These are phyloP conservation scores for Lymantria monacha DNA, from an alignment of 2,888 invertebrate genomes.

Conservation along the genomic window DNA sequence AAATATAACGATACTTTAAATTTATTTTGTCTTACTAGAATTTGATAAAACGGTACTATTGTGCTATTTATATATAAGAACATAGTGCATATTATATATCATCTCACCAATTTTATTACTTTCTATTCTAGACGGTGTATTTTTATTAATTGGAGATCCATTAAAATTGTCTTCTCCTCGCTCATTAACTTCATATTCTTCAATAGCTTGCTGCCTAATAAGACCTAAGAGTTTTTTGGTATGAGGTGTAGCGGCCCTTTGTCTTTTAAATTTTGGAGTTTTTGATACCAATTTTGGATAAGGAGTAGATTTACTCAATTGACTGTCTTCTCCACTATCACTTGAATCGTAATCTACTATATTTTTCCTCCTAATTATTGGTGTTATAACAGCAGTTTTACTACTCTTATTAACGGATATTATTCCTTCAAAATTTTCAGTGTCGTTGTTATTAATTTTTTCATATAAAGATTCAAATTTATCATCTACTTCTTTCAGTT, in stretches of 20 bases:
- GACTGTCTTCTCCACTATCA: constrained; percentile 48
- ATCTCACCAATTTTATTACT: constrained; percentile 40
- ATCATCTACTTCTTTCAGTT: constrained; percentile 46
- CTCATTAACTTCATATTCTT: constrained; percentile 50
- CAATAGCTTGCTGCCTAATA: constrained; percentile 54
- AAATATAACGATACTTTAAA: no score
- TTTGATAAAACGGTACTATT: no score
- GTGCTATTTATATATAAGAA: no score
- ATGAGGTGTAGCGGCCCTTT: constrained; percentile 64
- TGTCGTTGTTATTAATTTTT: constrained; percentile 45
- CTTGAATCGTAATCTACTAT: constrained; percentile 71
- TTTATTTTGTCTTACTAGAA: no score
- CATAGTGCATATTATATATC: no score
- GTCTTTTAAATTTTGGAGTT: constrained; percentile 54
- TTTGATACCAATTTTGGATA: constrained; percentile 51
- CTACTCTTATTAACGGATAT: constrained; percentile 54
- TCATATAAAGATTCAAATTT: constrained; percentile 66
- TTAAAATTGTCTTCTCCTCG: constrained; percentile 41
- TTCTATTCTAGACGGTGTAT: constrained; percentile 52
- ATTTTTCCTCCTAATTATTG: constrained; percentile 57
- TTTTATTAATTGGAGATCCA: constrained; percentile 40
- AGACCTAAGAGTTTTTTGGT: constrained; percentile 57
- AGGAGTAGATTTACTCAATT: constrained; percentile 40
- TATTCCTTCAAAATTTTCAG: constrained; percentile 56
- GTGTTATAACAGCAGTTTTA: constrained; percentile 71